Evolutionary conservation across 2,888 invertebrate species (phyloP).

Genomic region (Siphlonurus alternatus): DNA sequence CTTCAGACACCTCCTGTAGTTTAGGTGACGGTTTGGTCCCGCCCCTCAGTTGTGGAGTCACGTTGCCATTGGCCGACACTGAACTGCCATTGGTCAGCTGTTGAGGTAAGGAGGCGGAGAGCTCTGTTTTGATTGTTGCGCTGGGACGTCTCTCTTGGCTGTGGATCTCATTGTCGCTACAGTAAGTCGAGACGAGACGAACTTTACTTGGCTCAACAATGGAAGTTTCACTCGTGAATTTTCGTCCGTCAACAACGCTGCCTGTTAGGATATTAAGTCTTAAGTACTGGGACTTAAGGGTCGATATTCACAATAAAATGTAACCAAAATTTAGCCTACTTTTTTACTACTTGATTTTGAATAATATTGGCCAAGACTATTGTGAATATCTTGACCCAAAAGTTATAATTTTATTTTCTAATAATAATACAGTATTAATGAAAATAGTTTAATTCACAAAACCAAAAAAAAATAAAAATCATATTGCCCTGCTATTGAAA

Average conservation of each 20-base stretch:
- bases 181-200: slow-evolving; percentile 31
- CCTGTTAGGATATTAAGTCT: too few species aligned
- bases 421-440: too few species aligned
- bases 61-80: not conserved
- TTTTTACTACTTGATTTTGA: not conserved
- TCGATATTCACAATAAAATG: too few species aligned
- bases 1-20: slow-evolving; percentile 8
- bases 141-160: slow-evolving; percentile 31
- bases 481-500: too few species aligned
- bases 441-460: too few species aligned
- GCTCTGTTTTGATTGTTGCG: not conserved
- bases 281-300: too few species aligned
- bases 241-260: not conserved
- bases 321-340: too few species aligned
- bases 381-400: too few species aligned
- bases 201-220: slow-evolving; percentile 14
- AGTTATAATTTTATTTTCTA: too few species aligned
- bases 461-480: not conserved
- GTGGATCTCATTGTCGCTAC: slow-evolving; percentile 45
- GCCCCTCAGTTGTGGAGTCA: not conserved
- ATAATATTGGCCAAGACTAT: too few species aligned
- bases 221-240: slow-evolving; percentile 9
- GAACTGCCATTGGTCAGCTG: not conserved
- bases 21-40: too few species aligned
- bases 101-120: too few species aligned